phyloP scores from a whole-genome alignment of 64 coral and sea anemone species.

The Montipora cactus region DNA sequence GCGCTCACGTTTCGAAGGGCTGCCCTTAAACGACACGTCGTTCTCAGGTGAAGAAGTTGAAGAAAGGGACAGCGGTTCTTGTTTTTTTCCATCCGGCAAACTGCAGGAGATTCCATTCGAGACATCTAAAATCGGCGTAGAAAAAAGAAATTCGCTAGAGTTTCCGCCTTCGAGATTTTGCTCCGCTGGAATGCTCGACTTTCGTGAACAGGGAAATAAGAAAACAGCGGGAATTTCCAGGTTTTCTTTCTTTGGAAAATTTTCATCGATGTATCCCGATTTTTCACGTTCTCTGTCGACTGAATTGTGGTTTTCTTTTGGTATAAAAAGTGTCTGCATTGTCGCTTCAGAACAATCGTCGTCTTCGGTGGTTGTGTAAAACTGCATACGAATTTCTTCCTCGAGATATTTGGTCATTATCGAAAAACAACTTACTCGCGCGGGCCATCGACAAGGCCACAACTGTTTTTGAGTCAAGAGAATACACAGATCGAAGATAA shows the following conservation, averaged over 20 bases:
- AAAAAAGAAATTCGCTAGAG: conserved; percentile 14
- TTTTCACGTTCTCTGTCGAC: neutral
- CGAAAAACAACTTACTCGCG: neutral
- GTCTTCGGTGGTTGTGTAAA: neutral
- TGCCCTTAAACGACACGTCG: neutral
- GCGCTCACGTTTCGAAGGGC: neutral
- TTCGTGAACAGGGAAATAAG: conserved; percentile 16
- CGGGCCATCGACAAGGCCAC: too few species aligned
- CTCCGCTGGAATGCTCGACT: neutral
- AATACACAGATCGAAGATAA: neutral
- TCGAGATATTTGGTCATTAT: conserved; percentile 20
- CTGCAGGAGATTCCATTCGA: neutral
- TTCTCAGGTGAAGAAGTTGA: neutral
- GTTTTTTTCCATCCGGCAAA: neutral
- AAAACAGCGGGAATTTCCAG: conserved; percentile 32
- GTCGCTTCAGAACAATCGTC: neutral
- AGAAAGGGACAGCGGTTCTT: neutral
- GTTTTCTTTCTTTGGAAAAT: neutral
- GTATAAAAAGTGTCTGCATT: conserved; percentile 13
- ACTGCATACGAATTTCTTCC: neutral
- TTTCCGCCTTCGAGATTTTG: neutral
- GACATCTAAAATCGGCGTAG: neutral
- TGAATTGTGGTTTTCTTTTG: neutral
- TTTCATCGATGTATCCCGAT: neutral
- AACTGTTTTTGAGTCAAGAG: neutral